Evolutionary conservation across 2,113 vertebrate genomes (phyloP).

Genomic region (Pteronura brasiliensis): DNA sequence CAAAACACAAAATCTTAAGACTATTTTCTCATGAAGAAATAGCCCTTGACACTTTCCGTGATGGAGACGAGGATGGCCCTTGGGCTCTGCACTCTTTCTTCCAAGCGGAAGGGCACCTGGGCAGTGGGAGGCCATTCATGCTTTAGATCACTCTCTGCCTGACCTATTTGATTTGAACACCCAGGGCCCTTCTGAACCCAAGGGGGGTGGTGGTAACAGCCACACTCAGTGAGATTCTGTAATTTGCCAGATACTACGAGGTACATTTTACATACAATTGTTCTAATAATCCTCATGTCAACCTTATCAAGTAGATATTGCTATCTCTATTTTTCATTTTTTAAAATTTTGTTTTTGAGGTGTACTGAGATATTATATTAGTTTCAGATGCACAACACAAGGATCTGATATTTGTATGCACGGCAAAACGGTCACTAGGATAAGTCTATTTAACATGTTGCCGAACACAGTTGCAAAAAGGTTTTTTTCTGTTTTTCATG

Average conservation of each 20-base stretch:
- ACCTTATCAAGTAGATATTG: not conserved
- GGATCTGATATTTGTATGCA: not conserved
- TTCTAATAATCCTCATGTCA: not conserved
- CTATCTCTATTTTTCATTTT: not conserved
- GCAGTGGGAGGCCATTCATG: accelerated
- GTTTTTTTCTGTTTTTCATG: not conserved
- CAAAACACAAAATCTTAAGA: not conserved
- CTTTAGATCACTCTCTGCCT: not conserved
- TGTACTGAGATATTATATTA: not conserved
- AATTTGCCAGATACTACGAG: too few species aligned
- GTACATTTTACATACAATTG: not conserved
- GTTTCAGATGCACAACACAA: not conserved
- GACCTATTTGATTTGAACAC: not conserved
- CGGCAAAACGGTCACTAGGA: not conserved
- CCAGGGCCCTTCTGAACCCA: not conserved
- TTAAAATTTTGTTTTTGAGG: not conserved
- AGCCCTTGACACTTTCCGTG: not conserved
- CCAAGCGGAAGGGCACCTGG: not conserved
- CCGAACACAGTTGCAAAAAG: not conserved
- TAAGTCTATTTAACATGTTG: not conserved
- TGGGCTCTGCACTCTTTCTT: not conserved
- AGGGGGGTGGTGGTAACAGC: too few species aligned
- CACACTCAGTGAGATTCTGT: not conserved
- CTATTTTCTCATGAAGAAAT: not conserved
- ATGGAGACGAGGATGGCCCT: not conserved